Evolutionary conservation across 23 tunicate genomes (phyloP), one percentile per base, ranked within the genome.

Genomic region (Trididemnum clinides): DNA sequence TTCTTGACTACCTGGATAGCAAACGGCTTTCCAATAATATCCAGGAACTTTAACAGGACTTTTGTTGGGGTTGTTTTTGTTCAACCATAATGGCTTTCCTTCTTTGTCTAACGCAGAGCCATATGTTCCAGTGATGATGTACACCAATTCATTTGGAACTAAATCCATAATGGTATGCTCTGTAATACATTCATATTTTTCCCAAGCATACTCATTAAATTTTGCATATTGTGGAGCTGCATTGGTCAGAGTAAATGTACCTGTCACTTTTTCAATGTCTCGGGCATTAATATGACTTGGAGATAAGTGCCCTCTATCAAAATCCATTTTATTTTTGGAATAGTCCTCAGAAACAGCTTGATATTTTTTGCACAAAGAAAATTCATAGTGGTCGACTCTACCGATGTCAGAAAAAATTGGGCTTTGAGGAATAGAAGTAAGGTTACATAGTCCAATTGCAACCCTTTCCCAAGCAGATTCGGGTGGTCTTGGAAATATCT

Each of bases 21-120:
- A 96, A 51, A 90, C 92, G 0, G 97, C 97, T 65, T 96, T 96
- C 99, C 99, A 96, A 73, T 91, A 96, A 80, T 75, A 91, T 27
- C 87, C 93, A 7, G 99, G 99, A 23, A 91, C 91, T 70, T 85
- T 88, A 0, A 96, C 99, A 21, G 87, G 86, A 33, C 80, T 88
- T 89, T 82, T 85, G 19, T 70, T n/a, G 10, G 58, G 5, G 18
- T 18, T 5, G 21, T 83, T 51, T 20, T 34, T n/a, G 28, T 90
- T 80, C 77, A 90, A 76, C 93, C 90, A 94, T 23, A 89, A 49
- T 22, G 88, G 88, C 12, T 90, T 84, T 49, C 86, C 86, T 51
- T 77, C 39, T 74, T 33, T 26, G 50, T 88, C 92, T 28, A 82
- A 32, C n/a, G 93, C 96, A 1, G 64, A 21, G 15, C 99, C 99